phyloP scores from a whole-genome alignment of 2,888 invertebrate genomes.

The Lepidochitona cinerea region DNA sequence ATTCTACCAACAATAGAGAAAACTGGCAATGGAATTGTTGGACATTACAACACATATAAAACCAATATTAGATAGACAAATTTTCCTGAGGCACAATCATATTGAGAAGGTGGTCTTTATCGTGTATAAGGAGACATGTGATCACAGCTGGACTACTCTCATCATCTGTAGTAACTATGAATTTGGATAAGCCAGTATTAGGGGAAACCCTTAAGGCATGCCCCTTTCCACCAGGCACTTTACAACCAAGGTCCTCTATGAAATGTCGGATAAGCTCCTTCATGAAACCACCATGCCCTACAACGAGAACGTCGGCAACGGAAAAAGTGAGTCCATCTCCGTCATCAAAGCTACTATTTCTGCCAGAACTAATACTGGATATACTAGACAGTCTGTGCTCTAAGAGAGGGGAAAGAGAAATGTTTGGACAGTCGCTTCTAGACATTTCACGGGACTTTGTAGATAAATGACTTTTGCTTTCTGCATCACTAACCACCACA shows the following conservation, averaged over 20 bases:
- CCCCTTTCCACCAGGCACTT: conserved; percentile 61
- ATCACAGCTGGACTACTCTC: conserved; percentile 49
- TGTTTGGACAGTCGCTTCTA: conserved; percentile 60
- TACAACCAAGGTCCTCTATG: conserved; percentile 57
- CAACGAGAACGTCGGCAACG: conserved; percentile 63
- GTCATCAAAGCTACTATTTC: conserved; percentile 64
- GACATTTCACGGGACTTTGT: conserved; percentile 11
- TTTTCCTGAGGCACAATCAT: neutral
- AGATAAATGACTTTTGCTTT: conserved; percentile 13
- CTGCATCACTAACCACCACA: conserved; percentile 15
- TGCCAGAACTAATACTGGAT: conserved; percentile 63
- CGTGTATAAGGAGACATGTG: conserved; percentile 64
- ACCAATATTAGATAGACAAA: neutral
- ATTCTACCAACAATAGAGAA: too few species aligned
- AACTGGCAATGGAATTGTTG: too few species aligned
- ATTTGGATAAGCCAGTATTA: conserved; percentile 69
- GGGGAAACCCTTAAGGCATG: conserved; percentile 64
- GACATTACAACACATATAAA: too few species aligned
- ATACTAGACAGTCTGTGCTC: conserved; percentile 56
- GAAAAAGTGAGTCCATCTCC: conserved; percentile 45
- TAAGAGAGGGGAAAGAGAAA: conserved; percentile 61
- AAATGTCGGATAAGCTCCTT: conserved; percentile 66
- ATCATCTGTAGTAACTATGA: conserved; percentile 56
- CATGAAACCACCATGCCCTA: conserved; percentile 69
- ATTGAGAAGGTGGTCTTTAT: conserved; percentile 62